Percentiles rank a stretch among this genome's conserved stretches.
phyloP scores from a whole-genome alignment of 2,888 invertebrate species.

The Euphydryas editha region DNA sequence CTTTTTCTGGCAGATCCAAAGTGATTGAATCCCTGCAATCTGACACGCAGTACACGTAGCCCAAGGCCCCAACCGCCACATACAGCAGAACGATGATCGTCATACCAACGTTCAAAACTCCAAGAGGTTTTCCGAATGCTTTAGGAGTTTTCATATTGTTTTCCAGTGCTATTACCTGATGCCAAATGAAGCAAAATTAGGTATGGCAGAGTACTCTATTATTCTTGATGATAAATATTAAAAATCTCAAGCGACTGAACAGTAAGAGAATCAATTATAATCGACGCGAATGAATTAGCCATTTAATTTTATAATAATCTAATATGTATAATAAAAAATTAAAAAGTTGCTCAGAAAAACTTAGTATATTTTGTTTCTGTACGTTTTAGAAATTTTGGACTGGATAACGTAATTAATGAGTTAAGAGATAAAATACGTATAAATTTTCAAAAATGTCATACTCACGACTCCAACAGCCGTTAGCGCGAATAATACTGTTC shows the following conservation, averaged over 20 bases:
- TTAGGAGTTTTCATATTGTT: constrained; percentile 94
- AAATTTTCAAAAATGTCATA: constrained; percentile 30
- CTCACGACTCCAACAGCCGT: constrained; percentile 92
- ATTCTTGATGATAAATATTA: no score
- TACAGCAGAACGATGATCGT: constrained; percentile 89
- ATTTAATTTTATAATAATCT: no score
- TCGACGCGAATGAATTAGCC: no score
- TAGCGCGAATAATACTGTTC: constrained; percentile 95
- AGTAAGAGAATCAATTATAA: no score
- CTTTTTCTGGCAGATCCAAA: constrained; percentile 87
- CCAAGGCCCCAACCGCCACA: constrained; percentile 91
- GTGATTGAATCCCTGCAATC: constrained; percentile 90
- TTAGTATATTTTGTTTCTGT: no score
- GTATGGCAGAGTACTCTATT: no score
- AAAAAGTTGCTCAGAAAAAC: no score
- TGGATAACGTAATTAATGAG: no score
- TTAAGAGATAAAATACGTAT: no score
- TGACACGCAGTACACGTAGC: constrained; percentile 91
- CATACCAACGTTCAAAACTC: constrained; percentile 94
- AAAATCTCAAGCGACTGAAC: no score
- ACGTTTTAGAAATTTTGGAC: no score
- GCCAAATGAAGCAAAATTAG: neutral
- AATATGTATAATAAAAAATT: no score
- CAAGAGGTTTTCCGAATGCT: constrained; percentile 89
- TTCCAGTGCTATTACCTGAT: constrained; percentile 95